Base-by-base conservation (phyloP, 2,797 vertebrate species). In the Malurus leucopterus region DNA sequence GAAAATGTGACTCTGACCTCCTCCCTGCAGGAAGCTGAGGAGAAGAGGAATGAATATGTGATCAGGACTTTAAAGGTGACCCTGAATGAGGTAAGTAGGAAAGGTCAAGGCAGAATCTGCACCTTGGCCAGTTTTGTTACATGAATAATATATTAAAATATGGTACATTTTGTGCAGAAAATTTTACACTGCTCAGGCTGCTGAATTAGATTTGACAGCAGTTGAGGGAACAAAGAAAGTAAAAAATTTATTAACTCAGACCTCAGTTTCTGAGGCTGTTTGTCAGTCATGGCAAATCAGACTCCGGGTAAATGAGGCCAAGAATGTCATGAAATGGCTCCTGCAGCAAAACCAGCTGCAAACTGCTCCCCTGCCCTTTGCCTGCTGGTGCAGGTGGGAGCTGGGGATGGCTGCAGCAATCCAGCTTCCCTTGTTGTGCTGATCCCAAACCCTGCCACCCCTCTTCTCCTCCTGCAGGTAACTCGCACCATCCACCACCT, bases 401-500 rank as follows among this genome's bases (percentile, higher is more conserved):
- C 26, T 55, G 38, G 55, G 34, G 26, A 4, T 12, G 67, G 27
- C 78, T 72, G 68, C 59, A 78, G 43, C 49, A 21, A 1, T 1
- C 3, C 71, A 36, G 61, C 53, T 69, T 34, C 40, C 44, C 36
- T 11, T 6, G 38, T 57, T 0, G 0, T 8, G 15, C 32, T 0
- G 0, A 5, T 15, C 27, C 44, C 7, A 2, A 36, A 2, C 50
- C 62, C 43, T 58, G 41, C 44, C 90, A 49, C 50, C 1, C 7
- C 73, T 85, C 75, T 58, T 89, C 69, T 76, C 43, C 84, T 71
- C 43, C 86, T 67, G 70, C 93, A 99, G 99, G 95, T 91, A 63
- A 97, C 93, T 57, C 98, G 98, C 85, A 98, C 96, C 14, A 30
- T 99, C 91, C 96, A 96, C 91, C 99, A 99, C 92, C 97, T 99